Evolutionary conservation across 1,140 invertebrate genomes (phyloP).

Genomic region (Metaphire vulgaris): DNA sequence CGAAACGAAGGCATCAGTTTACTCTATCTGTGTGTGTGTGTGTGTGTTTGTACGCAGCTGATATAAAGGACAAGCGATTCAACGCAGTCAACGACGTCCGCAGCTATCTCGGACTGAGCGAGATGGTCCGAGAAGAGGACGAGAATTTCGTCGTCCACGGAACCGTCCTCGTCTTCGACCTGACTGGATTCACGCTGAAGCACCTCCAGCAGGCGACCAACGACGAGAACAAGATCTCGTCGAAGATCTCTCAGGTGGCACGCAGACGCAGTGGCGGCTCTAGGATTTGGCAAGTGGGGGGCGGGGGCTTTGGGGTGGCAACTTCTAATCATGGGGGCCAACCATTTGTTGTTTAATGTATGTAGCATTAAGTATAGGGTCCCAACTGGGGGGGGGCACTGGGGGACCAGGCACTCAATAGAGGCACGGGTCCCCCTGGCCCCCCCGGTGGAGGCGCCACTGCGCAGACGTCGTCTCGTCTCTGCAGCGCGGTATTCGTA

Average conservation of each 20-base stretch:
- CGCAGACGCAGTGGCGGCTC: too few species aligned
- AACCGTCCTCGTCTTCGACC: constrained; percentile 3
- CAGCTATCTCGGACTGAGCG: not conserved
- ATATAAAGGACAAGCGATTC: not conserved
- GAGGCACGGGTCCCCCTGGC: too few species aligned
- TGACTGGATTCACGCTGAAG: not conserved
- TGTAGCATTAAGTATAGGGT: too few species aligned
- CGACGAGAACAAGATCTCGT: not conserved
- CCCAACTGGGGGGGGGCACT: too few species aligned
- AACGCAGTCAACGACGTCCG: not conserved
- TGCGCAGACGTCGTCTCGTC: too few species aligned
- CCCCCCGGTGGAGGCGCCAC: too few species aligned
- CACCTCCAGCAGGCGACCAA: not conserved
- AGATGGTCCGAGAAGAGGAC: not conserved
- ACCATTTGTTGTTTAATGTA: too few species aligned
- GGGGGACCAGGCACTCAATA: too few species aligned
- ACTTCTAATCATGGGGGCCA: too few species aligned
- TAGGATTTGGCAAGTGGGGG: too few species aligned
- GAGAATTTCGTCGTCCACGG: not conserved
- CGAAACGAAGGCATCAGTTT: not conserved
- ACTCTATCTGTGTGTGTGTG: not conserved
- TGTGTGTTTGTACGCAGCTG: not conserved
- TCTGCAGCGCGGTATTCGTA: too few species aligned
- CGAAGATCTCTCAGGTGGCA: not conserved
- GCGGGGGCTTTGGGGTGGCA: too few species aligned